These are phyloP conservation scores for Planiliza haematocheilus DNA, from an alignment of 2,113 vertebrate genomes.

Conservation along the genomic window DNA sequence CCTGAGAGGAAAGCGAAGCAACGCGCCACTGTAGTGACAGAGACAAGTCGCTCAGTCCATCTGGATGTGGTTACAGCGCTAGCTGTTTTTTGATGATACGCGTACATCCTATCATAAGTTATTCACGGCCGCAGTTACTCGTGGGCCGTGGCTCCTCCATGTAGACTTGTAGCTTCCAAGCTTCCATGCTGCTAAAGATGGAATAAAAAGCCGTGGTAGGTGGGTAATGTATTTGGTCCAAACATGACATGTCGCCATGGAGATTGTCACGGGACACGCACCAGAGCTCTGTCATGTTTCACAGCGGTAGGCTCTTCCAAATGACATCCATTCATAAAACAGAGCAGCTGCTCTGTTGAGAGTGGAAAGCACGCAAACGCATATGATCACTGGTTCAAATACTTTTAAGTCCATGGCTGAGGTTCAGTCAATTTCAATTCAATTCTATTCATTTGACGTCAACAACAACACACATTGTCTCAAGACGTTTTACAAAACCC, in stretches of 20 bases:
- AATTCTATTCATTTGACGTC: too few relatives aligned
- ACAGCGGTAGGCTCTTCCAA: conserved; percentile 5
- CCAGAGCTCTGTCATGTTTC: conserved; percentile 39
- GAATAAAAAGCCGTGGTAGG: conserved; percentile 26
- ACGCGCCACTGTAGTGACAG: not conserved
- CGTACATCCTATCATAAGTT: conserved; percentile 49
- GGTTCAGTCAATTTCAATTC: too few relatives aligned
- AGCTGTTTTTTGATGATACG: conserved; percentile 52
- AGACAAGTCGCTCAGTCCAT: conserved; percentile 51
- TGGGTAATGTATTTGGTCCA: conserved; percentile 50
- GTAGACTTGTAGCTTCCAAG: conserved; percentile 62
- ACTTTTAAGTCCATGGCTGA: too few relatives aligned
- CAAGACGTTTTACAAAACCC: too few relatives aligned
- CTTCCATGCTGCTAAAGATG: conserved; percentile 43
- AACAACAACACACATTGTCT: too few relatives aligned
- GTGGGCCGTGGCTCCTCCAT: conserved; percentile 14
- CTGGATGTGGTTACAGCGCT: conserved; percentile 69
- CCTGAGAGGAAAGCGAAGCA: conserved; percentile 21
- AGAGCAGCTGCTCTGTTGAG: not conserved
- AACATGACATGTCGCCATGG: conserved; percentile 57
- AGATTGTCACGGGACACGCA: conserved; percentile 29
- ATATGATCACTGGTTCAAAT: too few relatives aligned
- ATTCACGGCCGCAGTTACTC: conserved; percentile 45
- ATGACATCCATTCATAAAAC: conserved; percentile 29
- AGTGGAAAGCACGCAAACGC: not conserved